phyloP scores from a whole-genome alignment of 2,797 vertebrate genomes.

The Graptemys geographica region DNA sequence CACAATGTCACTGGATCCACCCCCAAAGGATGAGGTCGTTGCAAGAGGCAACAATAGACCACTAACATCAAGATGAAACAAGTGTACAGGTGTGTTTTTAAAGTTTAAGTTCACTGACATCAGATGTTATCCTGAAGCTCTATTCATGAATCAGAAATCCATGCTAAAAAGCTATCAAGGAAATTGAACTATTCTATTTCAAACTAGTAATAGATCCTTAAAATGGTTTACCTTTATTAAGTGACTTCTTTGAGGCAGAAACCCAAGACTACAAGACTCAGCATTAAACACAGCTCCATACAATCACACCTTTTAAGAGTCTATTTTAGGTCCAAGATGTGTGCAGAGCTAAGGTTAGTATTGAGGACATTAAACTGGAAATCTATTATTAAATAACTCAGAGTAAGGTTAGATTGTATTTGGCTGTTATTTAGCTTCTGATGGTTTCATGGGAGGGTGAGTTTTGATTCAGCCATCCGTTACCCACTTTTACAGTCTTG shows the following conservation, averaged over 20 bases:
- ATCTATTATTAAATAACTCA: background rate
- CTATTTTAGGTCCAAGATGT: background rate
- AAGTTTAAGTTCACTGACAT: background rate
- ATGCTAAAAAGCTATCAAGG: background rate
- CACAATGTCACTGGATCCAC: background rate
- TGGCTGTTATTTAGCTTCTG: background rate
- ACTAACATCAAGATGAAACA: background rate
- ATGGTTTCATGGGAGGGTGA: background rate
- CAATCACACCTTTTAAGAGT: background rate
- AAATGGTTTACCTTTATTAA: background rate
- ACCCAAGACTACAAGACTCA: background rate
- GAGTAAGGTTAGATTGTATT: background rate
- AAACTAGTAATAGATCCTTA: background rate
- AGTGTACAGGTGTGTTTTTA: background rate
- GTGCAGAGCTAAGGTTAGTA: background rate
- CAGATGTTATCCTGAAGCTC: background rate
- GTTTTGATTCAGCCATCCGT: background rate
- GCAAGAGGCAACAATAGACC: background rate
- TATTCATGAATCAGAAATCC: background rate
- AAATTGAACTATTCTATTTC: too few relatives aligned
- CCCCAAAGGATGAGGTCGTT: background rate
- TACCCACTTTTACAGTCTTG: background rate
- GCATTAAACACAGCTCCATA: background rate
- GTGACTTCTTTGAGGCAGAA: background rate
- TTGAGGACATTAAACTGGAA: background rate